Percentiles rank a stretch among this genome's conserved stretches.
phyloP scores from a whole-genome alignment of 1,140 invertebrate species.

The Drosophila pseudoananassae region DNA sequence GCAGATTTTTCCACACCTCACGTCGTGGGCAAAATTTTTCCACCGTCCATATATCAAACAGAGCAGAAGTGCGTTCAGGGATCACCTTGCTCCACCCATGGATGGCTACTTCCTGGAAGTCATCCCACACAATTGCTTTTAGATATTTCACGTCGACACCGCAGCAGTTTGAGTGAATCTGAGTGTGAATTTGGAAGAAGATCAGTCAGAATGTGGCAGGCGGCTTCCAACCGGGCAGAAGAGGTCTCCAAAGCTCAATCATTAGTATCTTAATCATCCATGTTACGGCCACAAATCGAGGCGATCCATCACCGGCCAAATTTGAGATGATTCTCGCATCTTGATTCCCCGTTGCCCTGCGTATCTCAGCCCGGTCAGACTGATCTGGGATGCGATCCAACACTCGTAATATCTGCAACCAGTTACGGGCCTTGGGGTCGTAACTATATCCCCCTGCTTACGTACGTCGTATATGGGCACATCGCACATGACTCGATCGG shows the following conservation, averaged over 20 bases:
- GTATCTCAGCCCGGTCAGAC: background rate
- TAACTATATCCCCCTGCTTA: constrained; percentile 70
- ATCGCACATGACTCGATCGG: constrained; percentile 63
- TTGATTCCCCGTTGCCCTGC: constrained; percentile 2
- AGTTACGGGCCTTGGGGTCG: constrained; percentile 58
- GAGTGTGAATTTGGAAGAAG: constrained; percentile 42
- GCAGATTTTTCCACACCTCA: constrained; percentile 43
- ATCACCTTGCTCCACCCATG: constrained; percentile 18
- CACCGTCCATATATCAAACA: constrained; percentile 55
- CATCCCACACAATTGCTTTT: constrained; percentile 29
- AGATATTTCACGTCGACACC: constrained; percentile 24
- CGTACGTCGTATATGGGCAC: constrained; percentile 61
- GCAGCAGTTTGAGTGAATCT: constrained; percentile 51
- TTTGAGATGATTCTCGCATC: constrained; percentile 44
- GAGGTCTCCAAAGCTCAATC: constrained; percentile 67
- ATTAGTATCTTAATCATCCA: constrained; percentile 80
- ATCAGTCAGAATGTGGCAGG: constrained; percentile 25
- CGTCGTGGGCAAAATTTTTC: constrained; percentile 55
- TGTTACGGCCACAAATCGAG: constrained; percentile 75
- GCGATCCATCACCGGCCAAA: constrained; percentile 74
- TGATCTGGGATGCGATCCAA: background rate
- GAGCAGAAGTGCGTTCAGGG: constrained; percentile 15
- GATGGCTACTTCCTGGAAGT: constrained; percentile 62
- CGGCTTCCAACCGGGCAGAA: constrained; percentile 57
- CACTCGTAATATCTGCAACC: constrained; percentile 60